phyloP scores from a whole-genome alignment of 2,888 invertebrate species.

The Campaea margaritaria region DNA sequence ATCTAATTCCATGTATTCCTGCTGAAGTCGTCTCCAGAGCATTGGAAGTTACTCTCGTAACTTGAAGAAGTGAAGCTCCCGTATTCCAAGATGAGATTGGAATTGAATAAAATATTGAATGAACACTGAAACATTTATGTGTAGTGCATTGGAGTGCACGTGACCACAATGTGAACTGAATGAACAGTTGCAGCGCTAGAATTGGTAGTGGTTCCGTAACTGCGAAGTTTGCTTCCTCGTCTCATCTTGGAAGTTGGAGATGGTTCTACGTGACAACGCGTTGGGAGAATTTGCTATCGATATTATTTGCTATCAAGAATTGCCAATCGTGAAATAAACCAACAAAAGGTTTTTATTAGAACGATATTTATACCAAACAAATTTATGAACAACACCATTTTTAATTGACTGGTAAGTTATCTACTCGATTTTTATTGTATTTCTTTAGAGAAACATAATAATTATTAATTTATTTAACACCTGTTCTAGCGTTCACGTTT shows the following conservation, averaged over 20 bases:
- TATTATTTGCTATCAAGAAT: not conserved
- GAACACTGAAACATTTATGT: conserved; percentile 42
- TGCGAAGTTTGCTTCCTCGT: conserved; percentile 37
- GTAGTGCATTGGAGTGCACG: conserved; percentile 37
- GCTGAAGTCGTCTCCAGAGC: conserved; percentile 31
- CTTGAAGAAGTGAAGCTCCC: conserved; percentile 35
- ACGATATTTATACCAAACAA: too few relatives aligned
- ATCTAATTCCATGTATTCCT: conserved; percentile 29
- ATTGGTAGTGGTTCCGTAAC: conserved; percentile 33
- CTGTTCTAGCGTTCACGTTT: too few relatives aligned
- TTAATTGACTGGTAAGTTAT: too few relatives aligned
- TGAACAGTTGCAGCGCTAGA: conserved; percentile 26
- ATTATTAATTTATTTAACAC: too few relatives aligned
- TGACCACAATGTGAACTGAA: conserved; percentile 37
- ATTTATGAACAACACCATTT: too few relatives aligned
- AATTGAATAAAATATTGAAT: conserved; percentile 46
- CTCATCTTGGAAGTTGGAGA: conserved; percentile 38
- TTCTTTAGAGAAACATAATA: too few relatives aligned
- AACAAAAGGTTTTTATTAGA: too few relatives aligned
- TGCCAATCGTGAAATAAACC: too few relatives aligned
- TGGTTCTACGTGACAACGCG: conserved; percentile 1
- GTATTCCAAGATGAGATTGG: conserved; percentile 41
- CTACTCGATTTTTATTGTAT: too few relatives aligned
- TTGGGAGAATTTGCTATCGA: conserved; percentile 1
- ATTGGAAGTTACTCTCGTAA: conserved; percentile 38